Evolutionary conservation across 2,888 invertebrate genomes (phyloP).

Genomic region (Stenodera caucasica): DNA sequence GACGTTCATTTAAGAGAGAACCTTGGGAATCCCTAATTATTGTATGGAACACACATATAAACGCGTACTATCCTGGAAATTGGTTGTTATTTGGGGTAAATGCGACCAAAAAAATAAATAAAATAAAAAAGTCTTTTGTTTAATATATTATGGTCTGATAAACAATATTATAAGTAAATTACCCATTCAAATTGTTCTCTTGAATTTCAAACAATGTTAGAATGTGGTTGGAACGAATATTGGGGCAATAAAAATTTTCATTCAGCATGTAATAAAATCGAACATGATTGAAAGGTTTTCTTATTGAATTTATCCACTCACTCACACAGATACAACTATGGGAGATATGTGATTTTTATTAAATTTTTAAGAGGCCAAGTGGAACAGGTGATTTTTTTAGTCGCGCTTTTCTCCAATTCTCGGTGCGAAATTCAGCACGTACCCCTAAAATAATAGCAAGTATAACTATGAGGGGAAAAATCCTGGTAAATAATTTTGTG

Average conservation of each 20-base stretch:
- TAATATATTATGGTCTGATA: constrained; percentile 19
- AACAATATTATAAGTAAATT: constrained; percentile 28
- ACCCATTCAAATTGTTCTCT: constrained; percentile 24
- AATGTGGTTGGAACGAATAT: constrained; percentile 31
- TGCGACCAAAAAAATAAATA: constrained; percentile 2
- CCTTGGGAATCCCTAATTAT: constrained; percentile 45
- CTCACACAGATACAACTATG: constrained; percentile 8
- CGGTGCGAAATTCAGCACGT: too few species aligned
- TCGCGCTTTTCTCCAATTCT: neutral
- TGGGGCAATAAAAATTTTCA: constrained; percentile 42
- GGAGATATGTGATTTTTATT: constrained; percentile 48
- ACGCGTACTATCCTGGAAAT: constrained; percentile 12
- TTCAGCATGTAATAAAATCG: constrained; percentile 42
- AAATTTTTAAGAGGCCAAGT: constrained; percentile 47
- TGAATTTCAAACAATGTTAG: constrained; percentile 30
- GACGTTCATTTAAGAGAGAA: constrained; percentile 50
- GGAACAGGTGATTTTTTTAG: constrained; percentile 44
- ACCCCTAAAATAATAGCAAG: too few species aligned
- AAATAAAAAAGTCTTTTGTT: neutral
- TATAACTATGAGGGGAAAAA: too few species aligned
- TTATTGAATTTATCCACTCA: constrained; percentile 44
- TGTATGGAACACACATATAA: constrained; percentile 34
- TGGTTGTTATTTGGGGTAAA: neutral
- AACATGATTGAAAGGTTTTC: constrained; percentile 46
- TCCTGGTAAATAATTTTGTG: too few species aligned